Percentiles rank a stretch among this genome's conserved stretches.
Conservation (phyloP, 2,797 vertebrate species). For the Crocidura indochinensis region DNA sequence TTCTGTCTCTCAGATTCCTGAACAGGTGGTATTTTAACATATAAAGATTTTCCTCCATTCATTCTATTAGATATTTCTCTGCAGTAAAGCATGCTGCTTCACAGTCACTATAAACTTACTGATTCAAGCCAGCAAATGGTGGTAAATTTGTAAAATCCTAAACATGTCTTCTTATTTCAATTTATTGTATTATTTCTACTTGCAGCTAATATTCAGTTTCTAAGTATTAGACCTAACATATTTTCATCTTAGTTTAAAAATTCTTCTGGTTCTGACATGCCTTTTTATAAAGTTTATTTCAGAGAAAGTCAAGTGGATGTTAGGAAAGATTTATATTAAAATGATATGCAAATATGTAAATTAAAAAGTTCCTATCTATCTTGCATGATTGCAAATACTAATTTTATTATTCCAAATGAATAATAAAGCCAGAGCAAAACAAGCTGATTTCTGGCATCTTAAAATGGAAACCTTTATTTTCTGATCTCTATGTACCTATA, state of each 20-base stretch:
- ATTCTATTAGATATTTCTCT: not conserved
- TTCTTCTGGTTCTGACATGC: not conserved
- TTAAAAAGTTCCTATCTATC: not conserved
- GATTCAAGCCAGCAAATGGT: not conserved
- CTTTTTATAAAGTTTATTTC: constrained; percentile 50
- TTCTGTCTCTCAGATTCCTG: constrained; percentile 48
- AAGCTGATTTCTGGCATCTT: too few species aligned
- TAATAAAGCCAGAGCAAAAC: too few species aligned
- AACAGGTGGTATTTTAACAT: constrained; percentile 56
- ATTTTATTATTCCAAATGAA: constrained; percentile 3
- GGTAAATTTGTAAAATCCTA: constrained; percentile 50
- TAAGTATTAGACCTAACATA: constrained; percentile 23
- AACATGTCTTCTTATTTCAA: constrained; percentile 35
- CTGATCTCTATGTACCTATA: too few species aligned
- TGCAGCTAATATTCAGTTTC: constrained; percentile 5
- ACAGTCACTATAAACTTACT: too few species aligned
- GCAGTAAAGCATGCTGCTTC: too few species aligned
- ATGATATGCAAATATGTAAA: not conserved
- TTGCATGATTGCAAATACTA: constrained; percentile 42
- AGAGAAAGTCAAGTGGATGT: constrained; percentile 22
- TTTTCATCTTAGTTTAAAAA: constrained; percentile 31
- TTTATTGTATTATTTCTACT: constrained; percentile 47
- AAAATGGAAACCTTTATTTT: too few species aligned
- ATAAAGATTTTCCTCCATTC: not conserved
- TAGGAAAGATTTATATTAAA: not conserved